Evolutionary conservation across 2,113 vertebrate species (phyloP), one percentile per base, ranked within the genome.

Genomic region (Brachypodius melanocephalos): DNA sequence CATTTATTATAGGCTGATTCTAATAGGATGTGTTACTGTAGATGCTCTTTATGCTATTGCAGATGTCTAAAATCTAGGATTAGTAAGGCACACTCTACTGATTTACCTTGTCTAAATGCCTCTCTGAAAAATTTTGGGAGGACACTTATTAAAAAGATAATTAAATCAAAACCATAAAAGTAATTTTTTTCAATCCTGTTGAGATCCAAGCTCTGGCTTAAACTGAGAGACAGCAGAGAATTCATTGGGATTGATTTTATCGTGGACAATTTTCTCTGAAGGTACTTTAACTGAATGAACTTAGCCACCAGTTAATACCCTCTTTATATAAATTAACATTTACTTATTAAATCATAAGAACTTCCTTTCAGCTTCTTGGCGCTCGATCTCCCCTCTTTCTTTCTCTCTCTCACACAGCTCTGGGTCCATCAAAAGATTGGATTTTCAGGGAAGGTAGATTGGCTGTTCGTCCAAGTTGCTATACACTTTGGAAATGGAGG

Each of bases 271-370:
- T 95, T 93, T 84, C 52, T 52, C 36, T 61, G 45, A 71, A 84
- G 67, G 40, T 55, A 52, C 34, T 88, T 96, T 58, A 86, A 67
- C 36, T 43, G 85, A 55, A 55, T 52, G 51, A 29, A 74, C 46
- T 94, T 88, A 62, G 59, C 85, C 46, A 42, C 25, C 48, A 81
- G 43, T n/a, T 88, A 93, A 77, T 79, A 42, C 8, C 31, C 16
- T 91, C 67, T 88, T 85, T 32, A 52, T 91, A 55, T 67, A 81
- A 93, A 91, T 80, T 48, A 83, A n/a, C 18, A 61, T 78, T 92
- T 92, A 32, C 31, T 17, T 90, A 51, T 51, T 93, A 75, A 87
- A 65, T 52, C 31, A 10, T 45, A 62, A 79, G 76, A 71, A 67
- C 38, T 88, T 76, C 62, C 45, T 79, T 88, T 85, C 46, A 55